Base-by-base conservation (phyloP, 2,113 vertebrate genomes). In the Ornithorhynchus anatinus region DNA sequence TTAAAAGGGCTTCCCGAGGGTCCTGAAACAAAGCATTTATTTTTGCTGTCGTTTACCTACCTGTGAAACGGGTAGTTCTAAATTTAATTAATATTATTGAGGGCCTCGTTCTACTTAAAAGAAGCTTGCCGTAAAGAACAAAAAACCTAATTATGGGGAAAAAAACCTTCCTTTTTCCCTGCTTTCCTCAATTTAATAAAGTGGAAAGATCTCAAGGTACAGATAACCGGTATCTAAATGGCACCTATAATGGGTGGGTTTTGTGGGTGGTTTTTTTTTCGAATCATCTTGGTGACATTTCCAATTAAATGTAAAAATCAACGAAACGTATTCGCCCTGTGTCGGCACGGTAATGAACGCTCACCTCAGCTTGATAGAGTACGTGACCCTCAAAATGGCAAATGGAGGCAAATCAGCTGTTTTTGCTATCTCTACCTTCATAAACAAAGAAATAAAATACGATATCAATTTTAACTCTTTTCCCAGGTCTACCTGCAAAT, bases 391-490 rank as follows among this genome's bases (percentile, higher is more conserved):
- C 79, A 60, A 72, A 79, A 10, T 64, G 79, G 62, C 56, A 80
- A 75, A 78, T 8, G 43, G 81, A 60, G 45, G 81, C 58, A 84
- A 86, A 89, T 72, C 75, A 79, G 38, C 78, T 52, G 14, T 43
- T 45, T 73, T 65, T 52, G 68, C 79, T 64, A 57, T 31, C 67
- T 58, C 50, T 48, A 79, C 79, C 82, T 79, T 14, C 67, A 88
- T 50, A 91, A 88, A 85, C 16, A 79, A 82, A 84, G 69, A 87
- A 81, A 86, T 80, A 81, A 91, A 69, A 82, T 81, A 81, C 1
- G 17, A 32, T 29, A 32, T 86, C 54, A 70, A 82, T 70, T 86
- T 85, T 86, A 89, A 89, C 66, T 69, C 60, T 66, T 68, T 76
- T 37, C 47, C 45, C 57, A 10, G 31, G 75, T 72, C 60, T 83